Percentiles rank a stretch among this genome's conserved stretches.
phyloP scores from a whole-genome alignment of 2,113 vertebrate species.

The Dicrurus megarhynchus region DNA sequence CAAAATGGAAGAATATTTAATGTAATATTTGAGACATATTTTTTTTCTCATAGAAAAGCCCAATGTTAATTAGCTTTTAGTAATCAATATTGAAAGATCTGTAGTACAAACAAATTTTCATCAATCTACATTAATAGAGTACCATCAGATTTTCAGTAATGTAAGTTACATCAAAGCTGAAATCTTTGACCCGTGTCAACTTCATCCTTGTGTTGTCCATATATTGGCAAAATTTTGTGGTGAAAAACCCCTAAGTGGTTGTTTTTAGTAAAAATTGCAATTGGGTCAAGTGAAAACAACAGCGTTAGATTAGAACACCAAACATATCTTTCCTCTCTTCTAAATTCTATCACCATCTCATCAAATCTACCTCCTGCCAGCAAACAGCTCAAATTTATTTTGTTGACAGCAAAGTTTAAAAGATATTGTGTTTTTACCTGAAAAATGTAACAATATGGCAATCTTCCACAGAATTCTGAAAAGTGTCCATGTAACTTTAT shows the following conservation, averaged over 20 bases:
- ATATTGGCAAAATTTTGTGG: background rate
- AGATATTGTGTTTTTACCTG: background rate
- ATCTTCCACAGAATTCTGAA: background rate
- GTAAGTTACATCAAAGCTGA: background rate
- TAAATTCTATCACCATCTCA: background rate
- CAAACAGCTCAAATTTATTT: background rate
- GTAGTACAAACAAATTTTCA: background rate
- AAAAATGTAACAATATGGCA: background rate
- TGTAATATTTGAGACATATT: background rate
- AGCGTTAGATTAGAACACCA: background rate
- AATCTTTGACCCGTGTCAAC: background rate
- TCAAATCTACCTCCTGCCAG: background rate
- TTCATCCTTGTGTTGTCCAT: background rate
- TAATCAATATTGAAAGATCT: background rate
- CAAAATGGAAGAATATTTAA: background rate
- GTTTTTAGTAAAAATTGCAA: background rate
- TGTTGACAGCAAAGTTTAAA: background rate
- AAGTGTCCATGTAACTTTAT: background rate
- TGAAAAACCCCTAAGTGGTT: background rate
- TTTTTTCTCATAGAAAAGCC: background rate
- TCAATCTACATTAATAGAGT: background rate
- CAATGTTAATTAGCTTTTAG: background rate
- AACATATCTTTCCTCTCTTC: background rate
- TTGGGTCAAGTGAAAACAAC: background rate
- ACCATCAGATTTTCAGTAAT: background rate